Evolutionary conservation across 2,113 vertebrate species (phyloP).

Genomic region (Mustela nigripes): DNA sequence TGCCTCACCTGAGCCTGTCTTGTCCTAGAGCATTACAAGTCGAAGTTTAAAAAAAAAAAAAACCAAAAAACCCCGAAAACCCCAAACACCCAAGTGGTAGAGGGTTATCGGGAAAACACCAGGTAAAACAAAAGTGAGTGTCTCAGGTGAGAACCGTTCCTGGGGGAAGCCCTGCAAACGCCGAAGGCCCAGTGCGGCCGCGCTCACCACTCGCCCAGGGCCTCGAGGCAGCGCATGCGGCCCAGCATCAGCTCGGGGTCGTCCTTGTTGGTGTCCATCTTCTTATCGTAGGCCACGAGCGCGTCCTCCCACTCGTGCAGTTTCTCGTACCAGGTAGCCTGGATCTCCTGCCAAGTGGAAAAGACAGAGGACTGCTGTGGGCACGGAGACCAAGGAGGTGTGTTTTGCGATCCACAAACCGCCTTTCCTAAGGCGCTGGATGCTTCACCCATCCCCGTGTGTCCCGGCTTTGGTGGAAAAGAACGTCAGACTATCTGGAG

Average conservation of each 20-base stretch:
- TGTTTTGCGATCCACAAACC: rapidly evolving
- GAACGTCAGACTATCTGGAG: not conserved
- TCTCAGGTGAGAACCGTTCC: not conserved
- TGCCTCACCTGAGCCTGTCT: not conserved
- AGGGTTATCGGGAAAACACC: not conserved
- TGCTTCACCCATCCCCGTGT: not conserved
- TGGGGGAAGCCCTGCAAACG: not conserved
- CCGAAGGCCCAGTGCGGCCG: not conserved
- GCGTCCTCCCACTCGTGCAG: slow-evolving; percentile 99
- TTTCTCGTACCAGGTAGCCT: slow-evolving; percentile 99
- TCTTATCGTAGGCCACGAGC: slow-evolving; percentile 97
- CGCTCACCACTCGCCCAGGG: slow-evolving; percentile 97
- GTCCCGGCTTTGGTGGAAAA: not conserved
- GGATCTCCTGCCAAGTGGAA: slow-evolving; percentile 92
- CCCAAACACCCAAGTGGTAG: not conserved
- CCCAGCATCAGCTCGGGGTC: slow-evolving; percentile 98
- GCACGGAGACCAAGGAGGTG: not conserved
- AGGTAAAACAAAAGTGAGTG: not conserved
- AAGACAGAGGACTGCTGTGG: not conserved
- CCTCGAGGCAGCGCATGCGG: slow-evolving; percentile 98
- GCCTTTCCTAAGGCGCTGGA: not conserved
- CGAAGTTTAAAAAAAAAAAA: not conserved
- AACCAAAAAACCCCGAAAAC: not conserved
- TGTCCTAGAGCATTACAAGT: not conserved
- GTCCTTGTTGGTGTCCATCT: slow-evolving; percentile 98